Conservation (phyloP, 2,113 vertebrate species). For the Todiramphus saurophagus region DNA sequence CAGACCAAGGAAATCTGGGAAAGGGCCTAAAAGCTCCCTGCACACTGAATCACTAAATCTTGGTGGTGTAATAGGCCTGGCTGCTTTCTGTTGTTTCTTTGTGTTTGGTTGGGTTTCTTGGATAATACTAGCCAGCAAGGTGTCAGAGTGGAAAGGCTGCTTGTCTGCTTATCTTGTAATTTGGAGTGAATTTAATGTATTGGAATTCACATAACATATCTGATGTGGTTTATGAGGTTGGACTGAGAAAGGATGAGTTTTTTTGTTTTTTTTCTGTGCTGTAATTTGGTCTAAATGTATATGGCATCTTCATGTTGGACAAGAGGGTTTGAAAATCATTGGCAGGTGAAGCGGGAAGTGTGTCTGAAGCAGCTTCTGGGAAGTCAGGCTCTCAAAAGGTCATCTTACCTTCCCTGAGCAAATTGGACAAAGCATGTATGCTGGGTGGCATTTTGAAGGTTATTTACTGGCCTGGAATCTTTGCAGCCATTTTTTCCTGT, state of each 20-base stretch:
- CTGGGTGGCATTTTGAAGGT: background rate
- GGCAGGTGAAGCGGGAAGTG: background rate
- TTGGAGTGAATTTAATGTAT: background rate
- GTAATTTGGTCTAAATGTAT: background rate
- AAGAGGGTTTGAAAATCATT: background rate
- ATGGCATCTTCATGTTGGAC: background rate
- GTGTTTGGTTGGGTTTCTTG: background rate
- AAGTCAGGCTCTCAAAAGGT: background rate
- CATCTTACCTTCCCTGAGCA: background rate
- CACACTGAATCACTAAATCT: background rate
- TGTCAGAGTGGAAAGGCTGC: background rate
- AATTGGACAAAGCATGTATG: background rate
- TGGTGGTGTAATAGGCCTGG: background rate
- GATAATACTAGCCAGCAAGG: background rate
- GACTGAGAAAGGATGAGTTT: background rate
- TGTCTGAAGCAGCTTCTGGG: background rate
- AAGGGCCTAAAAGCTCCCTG: background rate
- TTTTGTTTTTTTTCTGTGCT: background rate
- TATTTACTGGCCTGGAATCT: background rate
- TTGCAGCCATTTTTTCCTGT: background rate
- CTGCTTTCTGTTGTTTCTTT: background rate
- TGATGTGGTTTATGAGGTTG: background rate
- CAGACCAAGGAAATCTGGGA: background rate
- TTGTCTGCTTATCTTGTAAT: background rate
- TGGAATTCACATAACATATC: background rate